Evolutionary conservation across 2,113 vertebrate species (phyloP), one percentile per base, ranked within the genome.

Genomic region (Suricata suricatta): DNA sequence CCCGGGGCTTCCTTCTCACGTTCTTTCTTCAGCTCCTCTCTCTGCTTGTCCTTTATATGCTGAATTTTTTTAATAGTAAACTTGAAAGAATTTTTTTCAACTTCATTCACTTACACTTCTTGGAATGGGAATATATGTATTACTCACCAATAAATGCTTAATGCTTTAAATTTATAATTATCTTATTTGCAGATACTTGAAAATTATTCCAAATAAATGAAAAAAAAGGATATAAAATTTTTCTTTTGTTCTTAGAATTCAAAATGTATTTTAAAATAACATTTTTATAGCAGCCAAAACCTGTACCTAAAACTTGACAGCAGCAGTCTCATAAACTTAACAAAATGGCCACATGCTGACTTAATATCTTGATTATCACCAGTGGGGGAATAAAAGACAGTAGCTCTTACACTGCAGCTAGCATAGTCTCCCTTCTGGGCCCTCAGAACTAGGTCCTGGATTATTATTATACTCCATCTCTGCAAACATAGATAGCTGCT

Each of bases 191-290:
- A 95, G 90, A 94, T 91, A 95, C 66, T 19, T 95, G 63, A 87
- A 87, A 93, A 88, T 94, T 96, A 95, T 60, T 93, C 69, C 17
- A 66, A 92, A 90, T 63, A 91, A 85, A 72, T 93, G 89, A 57
- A 92, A 87, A 87, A 41, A 81, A 82, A 76, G 19, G 84, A 96
- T n/a, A 96, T 83, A 90, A 94, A n/a, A 23, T 38, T 47, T 13
- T 94, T 93, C 57, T 82, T 97, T 95, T 97, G 38, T 54, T 93
- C 57, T 97, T 96, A 95, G 74, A 77, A 88, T 92, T 96, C 86
- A 97, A 96, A 97, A 95, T 92, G 95, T 89, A 97, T 83, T 76
- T 95, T 92, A 97, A 97, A 97, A 90, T 44, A 82, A 97, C 79
- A 57, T 90, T 97, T 98, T 97, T 92, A 97, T 35, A 98, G 52